Base-by-base conservation (phyloP, 2,888 invertebrate species). In the Metopia argyrocephala region DNA sequence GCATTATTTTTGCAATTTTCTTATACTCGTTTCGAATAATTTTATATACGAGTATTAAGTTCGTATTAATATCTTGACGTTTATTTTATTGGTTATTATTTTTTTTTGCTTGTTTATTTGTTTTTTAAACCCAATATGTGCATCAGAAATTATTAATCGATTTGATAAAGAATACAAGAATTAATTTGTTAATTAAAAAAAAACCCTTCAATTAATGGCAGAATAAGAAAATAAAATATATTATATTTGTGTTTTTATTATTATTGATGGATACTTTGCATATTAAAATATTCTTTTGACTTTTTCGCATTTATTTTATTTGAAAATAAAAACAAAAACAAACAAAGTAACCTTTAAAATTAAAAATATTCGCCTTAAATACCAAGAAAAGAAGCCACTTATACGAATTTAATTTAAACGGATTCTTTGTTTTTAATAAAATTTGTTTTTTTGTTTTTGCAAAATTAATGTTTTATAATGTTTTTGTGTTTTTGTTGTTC, bases 131-230 rank as follows among this genome's bases (percentile, higher is more conserved):
- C 23, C 56, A 50, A 27, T 78, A 45, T 50, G 31, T 46, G 27
- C 46, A 64, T 27, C n/a, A 50, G 15, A 38, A 38, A 59, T 23
- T 45, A 31, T 61, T 54, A 28, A 46, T 54, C 38, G 64, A 61
- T 21, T 28, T 50, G 46, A 59, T 48, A 21, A 38, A n/a, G 52
- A 70, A 70, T 25, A 15, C 25, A 70, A 28, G 18, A 57, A 66
- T 52, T 28, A 48, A 68, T 31, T 66, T 50, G 18, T 66, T 57
- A 57, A 64, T 59, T 74, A 69, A 73, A 59, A 65, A 61, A 79
- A 66, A 52, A 48, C 54, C 59, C 20, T n/a, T 65, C 54, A 59
- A 54, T 78, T 62, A 70, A 50, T 45, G 62, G 21, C 31, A 12
- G 45, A 66, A 66, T 66, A 66, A 73, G 12, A 20, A 46, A 56